phyloP scores from a whole-genome alignment of 1,140 invertebrate species.

The Cepaea nemoralis region DNA sequence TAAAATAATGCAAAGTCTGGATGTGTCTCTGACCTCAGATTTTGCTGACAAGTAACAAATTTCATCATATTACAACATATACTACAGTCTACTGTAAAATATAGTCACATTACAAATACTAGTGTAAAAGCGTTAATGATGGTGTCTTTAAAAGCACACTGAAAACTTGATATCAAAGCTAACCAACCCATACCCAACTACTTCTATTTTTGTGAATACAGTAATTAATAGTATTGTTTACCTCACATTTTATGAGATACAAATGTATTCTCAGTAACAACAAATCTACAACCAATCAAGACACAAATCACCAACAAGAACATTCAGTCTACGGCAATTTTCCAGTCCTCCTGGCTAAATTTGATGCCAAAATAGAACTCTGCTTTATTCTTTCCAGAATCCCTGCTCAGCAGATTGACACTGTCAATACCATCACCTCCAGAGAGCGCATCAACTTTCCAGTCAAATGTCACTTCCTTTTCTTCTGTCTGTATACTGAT shows the following conservation, averaged over 20 bases:
- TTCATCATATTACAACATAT: too few relatives aligned
- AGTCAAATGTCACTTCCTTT: constrained; percentile 68
- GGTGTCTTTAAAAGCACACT: neutral
- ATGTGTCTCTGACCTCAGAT: too few relatives aligned
- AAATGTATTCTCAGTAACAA: too few relatives aligned
- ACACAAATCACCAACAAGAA: neutral
- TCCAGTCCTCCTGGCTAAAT: constrained; percentile 42
- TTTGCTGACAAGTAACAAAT: too few relatives aligned
- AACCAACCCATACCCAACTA: neutral
- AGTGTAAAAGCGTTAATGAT: neutral
- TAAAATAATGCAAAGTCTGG: too few relatives aligned
- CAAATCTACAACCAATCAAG: neutral
- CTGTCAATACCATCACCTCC: neutral
- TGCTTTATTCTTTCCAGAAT: neutral
- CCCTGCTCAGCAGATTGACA: neutral
- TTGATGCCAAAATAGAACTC: constrained; percentile 37
- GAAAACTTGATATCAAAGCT: neutral
- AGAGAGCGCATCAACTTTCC: constrained; percentile 50
- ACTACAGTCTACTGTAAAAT: too few relatives aligned
- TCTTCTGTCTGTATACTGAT: constrained; percentile 64
- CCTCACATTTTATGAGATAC: too few relatives aligned
- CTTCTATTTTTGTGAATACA: neutral
- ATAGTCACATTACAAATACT: too few relatives aligned
- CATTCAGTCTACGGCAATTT: constrained; percentile 35
- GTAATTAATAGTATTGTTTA: too few relatives aligned